Evolutionary conservation across 1,140 invertebrate species (phyloP).

Genomic region (Whitmania pigra): DNA sequence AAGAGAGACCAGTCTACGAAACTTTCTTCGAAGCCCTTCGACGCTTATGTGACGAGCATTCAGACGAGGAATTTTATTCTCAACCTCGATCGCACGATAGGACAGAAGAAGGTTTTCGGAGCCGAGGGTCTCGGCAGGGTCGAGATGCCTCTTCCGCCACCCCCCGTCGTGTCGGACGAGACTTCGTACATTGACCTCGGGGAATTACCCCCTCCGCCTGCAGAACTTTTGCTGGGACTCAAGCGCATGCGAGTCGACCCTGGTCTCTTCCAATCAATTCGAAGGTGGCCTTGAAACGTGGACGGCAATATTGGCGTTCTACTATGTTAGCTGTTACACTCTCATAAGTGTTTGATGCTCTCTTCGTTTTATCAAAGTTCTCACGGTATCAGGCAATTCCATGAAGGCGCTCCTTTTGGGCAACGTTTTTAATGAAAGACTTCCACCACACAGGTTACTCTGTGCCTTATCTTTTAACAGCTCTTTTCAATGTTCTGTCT

Average conservation of each 20-base stretch:
- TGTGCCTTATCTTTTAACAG: too few species aligned
- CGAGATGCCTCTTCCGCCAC: conserved; percentile 16
- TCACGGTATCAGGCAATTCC: too few species aligned
- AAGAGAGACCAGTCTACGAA: conserved; percentile 5
- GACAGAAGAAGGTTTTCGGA: conserved; percentile 5
- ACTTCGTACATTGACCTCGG: conserved; percentile 16
- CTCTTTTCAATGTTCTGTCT: too few species aligned
- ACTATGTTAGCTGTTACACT: too few species aligned
- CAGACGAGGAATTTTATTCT: conserved; percentile 18
- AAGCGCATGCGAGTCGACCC: conserved; percentile 7
- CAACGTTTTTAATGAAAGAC: too few species aligned
- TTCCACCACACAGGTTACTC: too few species aligned
- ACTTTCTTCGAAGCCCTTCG: neutral
- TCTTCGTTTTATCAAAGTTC: too few species aligned
- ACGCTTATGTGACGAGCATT: neutral
- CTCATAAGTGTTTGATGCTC: too few species aligned
- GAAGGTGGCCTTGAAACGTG: too few species aligned
- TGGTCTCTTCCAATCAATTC: neutral
- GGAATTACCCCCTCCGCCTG: conserved; percentile 14
- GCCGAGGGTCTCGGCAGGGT: conserved; percentile 1
- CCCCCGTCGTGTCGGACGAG: conserved; percentile 13
- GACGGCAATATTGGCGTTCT: too few species aligned
- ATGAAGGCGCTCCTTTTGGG: too few species aligned
- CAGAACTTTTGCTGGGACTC: conserved; percentile 14
- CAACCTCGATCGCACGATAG: conserved; percentile 11